Conservation (phyloP, 2,797 vertebrate species). For the Neosalanx taihuensis region DNA sequence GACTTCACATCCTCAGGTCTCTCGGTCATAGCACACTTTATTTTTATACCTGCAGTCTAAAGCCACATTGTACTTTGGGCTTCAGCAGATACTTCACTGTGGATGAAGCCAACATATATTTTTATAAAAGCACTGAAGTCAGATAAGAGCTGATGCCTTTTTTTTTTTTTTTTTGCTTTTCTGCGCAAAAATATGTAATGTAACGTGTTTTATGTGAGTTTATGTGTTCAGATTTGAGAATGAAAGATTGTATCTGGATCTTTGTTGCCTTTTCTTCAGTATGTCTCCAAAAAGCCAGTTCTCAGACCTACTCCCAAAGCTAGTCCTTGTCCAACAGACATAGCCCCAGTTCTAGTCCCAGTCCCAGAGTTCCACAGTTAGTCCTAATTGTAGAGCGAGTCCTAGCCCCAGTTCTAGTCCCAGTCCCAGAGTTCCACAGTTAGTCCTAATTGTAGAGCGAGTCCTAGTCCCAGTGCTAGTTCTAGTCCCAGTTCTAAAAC, state of each 20-base stretch:
- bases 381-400: too few species aligned
- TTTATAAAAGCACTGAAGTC: conserved; percentile 96
- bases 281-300: conserved; percentile 32
- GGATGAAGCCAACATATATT: conserved; percentile 80
- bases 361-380: background rate
- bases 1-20: conserved; percentile 94
- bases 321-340: too few species aligned
- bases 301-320: too few species aligned
- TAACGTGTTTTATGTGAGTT: conserved; percentile 46
- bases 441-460: too few species aligned
- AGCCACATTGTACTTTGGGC: conserved; percentile 79
- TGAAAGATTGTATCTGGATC: conserved; percentile 58
- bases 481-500: too few species aligned
- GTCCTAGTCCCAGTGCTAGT: too few species aligned
- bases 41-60: conserved; percentile 91
- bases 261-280: conserved; percentile 46
- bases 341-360: too few species aligned
- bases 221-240: conserved; percentile 55
- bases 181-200: conserved; percentile 58
- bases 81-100: conserved; percentile 73
- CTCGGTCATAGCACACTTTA: conserved; percentile 86
- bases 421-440: too few species aligned
- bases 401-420: background rate
- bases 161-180: conserved; percentile 47
- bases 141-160: conserved; percentile 69